Evolutionary conservation across 2,797 vertebrate species (phyloP).

Genomic region (Emys orbicularis): DNA sequence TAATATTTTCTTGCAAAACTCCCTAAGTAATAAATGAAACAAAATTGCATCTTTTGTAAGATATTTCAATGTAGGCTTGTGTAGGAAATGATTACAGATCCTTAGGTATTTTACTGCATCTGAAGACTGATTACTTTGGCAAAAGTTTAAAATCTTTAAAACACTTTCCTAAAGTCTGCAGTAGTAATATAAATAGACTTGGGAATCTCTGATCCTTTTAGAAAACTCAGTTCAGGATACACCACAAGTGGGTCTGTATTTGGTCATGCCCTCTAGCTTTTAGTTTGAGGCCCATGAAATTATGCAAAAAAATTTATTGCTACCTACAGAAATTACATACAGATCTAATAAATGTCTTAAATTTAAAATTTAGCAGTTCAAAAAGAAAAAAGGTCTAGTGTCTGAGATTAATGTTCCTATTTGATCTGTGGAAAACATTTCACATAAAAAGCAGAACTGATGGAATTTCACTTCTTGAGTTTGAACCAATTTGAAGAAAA

Average conservation of each 20-base stretch:
- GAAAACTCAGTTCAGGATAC: neutral
- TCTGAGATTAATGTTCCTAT: neutral
- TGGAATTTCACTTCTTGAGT: neutral
- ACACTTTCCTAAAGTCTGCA: neutral
- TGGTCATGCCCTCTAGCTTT: neutral
- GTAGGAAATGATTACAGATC: neutral
- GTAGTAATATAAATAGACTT: neutral
- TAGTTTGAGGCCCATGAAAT: neutral
- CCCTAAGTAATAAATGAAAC: neutral
- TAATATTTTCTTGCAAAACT: neutral
- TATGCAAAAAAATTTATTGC: constrained; percentile 8
- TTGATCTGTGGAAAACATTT: neutral
- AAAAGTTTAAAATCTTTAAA: constrained; percentile 15
- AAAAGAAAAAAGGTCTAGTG: neutral
- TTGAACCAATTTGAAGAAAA: neutral
- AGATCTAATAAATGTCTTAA: neutral
- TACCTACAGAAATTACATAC: neutral
- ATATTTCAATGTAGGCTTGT: neutral
- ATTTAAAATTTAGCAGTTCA: constrained; percentile 19
- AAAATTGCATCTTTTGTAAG: neutral
- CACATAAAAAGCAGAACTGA: neutral
- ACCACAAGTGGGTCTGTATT: neutral
- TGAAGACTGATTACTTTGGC: constrained; percentile 29
- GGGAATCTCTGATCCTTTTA: neutral
- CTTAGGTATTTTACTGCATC: neutral